Conservation (phyloP, 1,140 invertebrate genomes). For the Pseudomyrmex concolor region DNA sequence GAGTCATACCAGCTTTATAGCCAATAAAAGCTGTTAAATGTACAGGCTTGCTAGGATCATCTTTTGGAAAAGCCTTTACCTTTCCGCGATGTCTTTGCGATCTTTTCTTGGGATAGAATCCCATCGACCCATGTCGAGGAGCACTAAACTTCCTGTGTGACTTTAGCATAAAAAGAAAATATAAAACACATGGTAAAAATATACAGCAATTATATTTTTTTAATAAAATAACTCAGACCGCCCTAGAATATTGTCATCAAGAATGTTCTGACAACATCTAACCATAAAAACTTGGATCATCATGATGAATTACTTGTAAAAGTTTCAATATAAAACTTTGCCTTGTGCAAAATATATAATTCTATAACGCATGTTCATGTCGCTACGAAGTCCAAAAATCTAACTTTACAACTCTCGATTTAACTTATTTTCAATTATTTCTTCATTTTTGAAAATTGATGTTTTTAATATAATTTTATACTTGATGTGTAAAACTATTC, state of each 20-base stretch:
- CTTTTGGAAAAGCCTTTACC: slow-evolving; percentile 99
- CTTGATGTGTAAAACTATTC: too few relatives aligned
- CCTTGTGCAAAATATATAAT: background rate
- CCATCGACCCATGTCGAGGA: slow-evolving; percentile 99
- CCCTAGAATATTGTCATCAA: slow-evolving; percentile 85
- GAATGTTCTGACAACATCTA: slow-evolving; percentile 75
- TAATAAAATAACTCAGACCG: slow-evolving; percentile 80
- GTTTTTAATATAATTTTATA: too few relatives aligned
- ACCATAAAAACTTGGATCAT: slow-evolving; percentile 71
- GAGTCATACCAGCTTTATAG: slow-evolving; percentile 99
- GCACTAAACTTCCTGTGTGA: slow-evolving; percentile 99
- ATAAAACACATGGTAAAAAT: background rate
- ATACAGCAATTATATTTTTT: background rate
- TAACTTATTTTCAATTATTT: too few relatives aligned
- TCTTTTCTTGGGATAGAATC: slow-evolving; percentile 99
- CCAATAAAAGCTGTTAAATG: slow-evolving; percentile 99
- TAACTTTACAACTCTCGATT: too few relatives aligned
- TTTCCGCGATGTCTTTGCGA: slow-evolving; percentile 98
- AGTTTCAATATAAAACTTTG: background rate
- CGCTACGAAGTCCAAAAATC: too few relatives aligned
- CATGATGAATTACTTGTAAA: slow-evolving; percentile 35
- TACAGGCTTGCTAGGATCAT: slow-evolving; percentile 97
- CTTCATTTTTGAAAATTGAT: too few relatives aligned
- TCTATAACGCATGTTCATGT: too few relatives aligned
- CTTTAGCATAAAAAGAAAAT: slow-evolving; percentile 87